Conservation (phyloP, 2,113 vertebrate species). For the Campylomormyrus tamandua region DNA sequence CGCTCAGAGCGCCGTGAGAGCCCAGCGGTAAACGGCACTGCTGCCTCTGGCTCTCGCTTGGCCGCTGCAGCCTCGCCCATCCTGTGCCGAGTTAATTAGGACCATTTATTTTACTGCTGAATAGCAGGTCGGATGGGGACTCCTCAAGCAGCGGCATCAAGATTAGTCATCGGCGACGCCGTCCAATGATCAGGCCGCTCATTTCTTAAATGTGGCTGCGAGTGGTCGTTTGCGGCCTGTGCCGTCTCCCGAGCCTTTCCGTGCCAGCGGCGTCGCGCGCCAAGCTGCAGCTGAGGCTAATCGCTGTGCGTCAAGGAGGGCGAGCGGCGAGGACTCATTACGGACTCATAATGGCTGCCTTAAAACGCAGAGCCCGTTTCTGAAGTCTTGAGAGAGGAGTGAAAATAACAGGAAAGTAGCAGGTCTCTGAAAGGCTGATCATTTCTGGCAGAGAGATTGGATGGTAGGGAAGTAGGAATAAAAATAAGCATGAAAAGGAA, state of each 20-base stretch:
- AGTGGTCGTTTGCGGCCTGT: neutral
- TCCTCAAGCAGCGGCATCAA: neutral
- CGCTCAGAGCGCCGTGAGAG: neutral
- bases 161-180: neutral
- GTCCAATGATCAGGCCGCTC: neutral
- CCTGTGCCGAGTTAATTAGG: neutral
- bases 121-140: neutral
- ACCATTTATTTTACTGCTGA: neutral
- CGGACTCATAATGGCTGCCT: neutral
- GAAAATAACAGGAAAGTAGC: conserved; percentile 4
- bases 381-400: neutral
- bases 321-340: neutral
- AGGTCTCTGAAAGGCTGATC: conserved; percentile 9
- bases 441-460: neutral
- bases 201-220: neutral
- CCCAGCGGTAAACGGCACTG: neutral
- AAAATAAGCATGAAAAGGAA: neutral
- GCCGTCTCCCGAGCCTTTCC: no score
- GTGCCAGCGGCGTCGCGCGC: neutral
- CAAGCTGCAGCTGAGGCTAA: neutral
- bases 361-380: neutral
- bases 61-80: neutral
- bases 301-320: neutral
- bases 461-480: neutral
- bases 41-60: neutral